Base-by-base conservation (phyloP, 1,140 invertebrate species). In the Heliconius hewitsoni region DNA sequence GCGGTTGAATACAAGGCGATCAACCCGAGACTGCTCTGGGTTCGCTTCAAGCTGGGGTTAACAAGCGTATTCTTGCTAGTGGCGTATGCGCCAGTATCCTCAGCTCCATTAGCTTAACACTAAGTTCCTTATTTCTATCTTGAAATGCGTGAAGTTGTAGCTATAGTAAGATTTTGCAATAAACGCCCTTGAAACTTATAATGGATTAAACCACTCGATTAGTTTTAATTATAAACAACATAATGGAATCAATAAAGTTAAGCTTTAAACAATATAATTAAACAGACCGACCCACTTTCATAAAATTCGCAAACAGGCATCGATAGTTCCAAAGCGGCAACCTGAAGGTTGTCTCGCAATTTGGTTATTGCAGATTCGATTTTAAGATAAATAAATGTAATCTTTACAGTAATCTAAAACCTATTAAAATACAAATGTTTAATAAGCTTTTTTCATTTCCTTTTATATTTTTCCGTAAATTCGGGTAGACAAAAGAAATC, bases 211-310 rank as follows among this genome's bases (percentile, higher is more conserved):
- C 60, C 11, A 66, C 27, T 66, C 60, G 60, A 66, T 66, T 66
- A 66, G 27, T 66, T 66, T 66, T 66, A 66, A 66, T 66, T 66
- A 66, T 27, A 60, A 60, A 1, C 55, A 60, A 60, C n/a, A 3
- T 23, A 60, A 60, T 60, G 55, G 55, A 66, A 66, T 30, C 60
- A 66, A 66, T 66, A 66, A 66, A 66, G 60, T 66, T 66, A 66
- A 66, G 27, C 27, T 66, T 66, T 16, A 66, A 66, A 66, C 60
- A 66, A 30, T 66, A 66, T 66, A 66, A 66, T 66, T 66, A 66
- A 60, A 66, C 60, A 30, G 23, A 16, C 27, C 60, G 23, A 66
- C 60, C 60, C 23, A 66, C 60, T 66, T 66, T 66, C 60, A 13
- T 66, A 18, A 66, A 66, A 30, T 66, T 30, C 30, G 60, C 27